These are phyloP conservation scores for Emydoidea blandingii DNA, from an alignment of 2,797 vertebrate genomes.

Conservation along the genomic window DNA sequence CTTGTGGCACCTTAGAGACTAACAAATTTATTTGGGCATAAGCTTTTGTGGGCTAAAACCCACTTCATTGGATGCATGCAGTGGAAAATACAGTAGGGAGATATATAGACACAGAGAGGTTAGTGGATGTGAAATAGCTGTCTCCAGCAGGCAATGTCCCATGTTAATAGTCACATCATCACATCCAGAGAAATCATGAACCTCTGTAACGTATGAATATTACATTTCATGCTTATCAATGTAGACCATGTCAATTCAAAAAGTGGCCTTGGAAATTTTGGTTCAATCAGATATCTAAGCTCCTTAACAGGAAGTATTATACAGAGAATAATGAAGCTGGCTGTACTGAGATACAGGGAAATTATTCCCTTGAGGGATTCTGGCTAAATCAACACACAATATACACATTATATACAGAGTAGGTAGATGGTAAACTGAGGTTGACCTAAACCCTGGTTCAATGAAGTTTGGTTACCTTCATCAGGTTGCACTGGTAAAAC, in stretches of 20 bases:
- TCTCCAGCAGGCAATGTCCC: conserved; percentile 47
- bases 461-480: neutral
- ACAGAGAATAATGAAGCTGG: conserved; percentile 5
- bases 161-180: conserved; percentile 9
- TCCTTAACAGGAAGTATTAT: conserved; percentile 25
- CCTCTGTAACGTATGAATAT: neutral
- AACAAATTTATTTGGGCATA: too few species aligned
- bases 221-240: conserved; percentile 13
- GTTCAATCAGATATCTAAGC: conserved; percentile 11
- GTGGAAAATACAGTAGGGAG: too few species aligned
- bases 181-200: conserved; percentile 32
- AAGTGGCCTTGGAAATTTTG: conserved; percentile 30
- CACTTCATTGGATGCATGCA: too few species aligned
- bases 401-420: neutral
- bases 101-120: neutral
- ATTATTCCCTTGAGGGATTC: neutral
- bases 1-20: too few species aligned
- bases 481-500: neutral
- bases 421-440: neutral
- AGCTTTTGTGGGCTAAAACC: too few species aligned
- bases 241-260: conserved; percentile 25
- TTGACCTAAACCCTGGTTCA: neutral
- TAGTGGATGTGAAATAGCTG: conserved; percentile 13
- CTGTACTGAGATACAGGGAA: neutral
- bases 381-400: neutral